Base-by-base conservation (phyloP, 2,888 invertebrate species). In the Cheilosia grossa region DNA sequence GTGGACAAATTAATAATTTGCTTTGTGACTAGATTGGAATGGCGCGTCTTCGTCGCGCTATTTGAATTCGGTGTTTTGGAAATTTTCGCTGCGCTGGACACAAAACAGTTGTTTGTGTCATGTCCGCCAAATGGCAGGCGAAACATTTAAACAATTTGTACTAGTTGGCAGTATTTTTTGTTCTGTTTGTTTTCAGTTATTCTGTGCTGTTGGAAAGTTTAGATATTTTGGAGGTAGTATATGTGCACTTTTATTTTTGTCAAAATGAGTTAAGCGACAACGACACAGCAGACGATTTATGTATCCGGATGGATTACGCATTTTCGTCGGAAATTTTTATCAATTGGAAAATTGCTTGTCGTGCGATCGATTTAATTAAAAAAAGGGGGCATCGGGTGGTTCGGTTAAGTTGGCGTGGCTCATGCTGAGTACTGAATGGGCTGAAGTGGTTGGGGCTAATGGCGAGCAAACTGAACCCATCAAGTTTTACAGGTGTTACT, bases 121-220 rank as follows among this genome's bases (percentile, higher is more conserved):
- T 69, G 74, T 56, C 54, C 40, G 59, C 42, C 54, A 74, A 54
- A 51, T 74, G 81, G 49, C 81, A 69, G 67, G 63, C 67, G 24
- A 56, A 69, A 51, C 74, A 74, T 74, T 81, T 69, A 67, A 74
- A 58, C 74, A 81, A 81, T 81, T 81, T 61, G 75, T 74, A 40
- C 33, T 56, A 74, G 74, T 81, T 69, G 56, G 56, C 47, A 40
- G 47, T 49, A 37, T 58, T 53, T 27, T 63, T 42, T 69, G 56
- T 10, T 51, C 63, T 27, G 56, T 66, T 17, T 19, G 15, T 59
- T 64, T 21, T 47, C n/a, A 15, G 15, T 33, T 59, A 37, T 37
- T 37, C 24, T 64, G 40, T 49, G 13, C 33, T 21, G 27, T 73
- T 63, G 44, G 21, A 58, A 33, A 64, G 42, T 78, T 51, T 10